Percentiles rank a stretch among this genome's conserved stretches.
Evolutionary conservation across 1,140 invertebrate species (phyloP).

Genomic region (Caenorhabditis latens): DNA sequence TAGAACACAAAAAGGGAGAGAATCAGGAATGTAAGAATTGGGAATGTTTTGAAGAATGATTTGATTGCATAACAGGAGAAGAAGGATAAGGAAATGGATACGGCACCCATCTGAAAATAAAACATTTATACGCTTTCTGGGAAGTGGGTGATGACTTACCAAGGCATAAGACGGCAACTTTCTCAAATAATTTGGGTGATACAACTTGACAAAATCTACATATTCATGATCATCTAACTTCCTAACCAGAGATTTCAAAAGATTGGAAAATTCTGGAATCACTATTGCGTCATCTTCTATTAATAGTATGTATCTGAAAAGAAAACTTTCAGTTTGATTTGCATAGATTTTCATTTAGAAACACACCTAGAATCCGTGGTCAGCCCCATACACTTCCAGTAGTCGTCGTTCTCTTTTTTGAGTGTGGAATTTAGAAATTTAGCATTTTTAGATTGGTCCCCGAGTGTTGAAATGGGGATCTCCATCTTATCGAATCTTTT

Average conservation of each 20-base stretch:
- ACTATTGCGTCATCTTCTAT: conserved; percentile 50
- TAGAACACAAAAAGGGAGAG: not conserved
- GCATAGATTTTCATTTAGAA: not conserved
- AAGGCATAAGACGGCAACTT: conserved; percentile 33
- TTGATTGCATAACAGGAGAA: not conserved
- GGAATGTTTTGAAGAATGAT: conserved; percentile 7
- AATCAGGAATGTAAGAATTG: conserved; percentile 12
- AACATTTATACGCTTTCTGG: not conserved
- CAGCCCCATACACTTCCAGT: conserved; percentile 44
- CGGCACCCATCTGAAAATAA: not conserved
- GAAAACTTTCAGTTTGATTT: not conserved
- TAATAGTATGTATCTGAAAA: conserved; percentile 24
- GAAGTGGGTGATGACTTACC: not conserved
- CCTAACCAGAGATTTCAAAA: conserved; percentile 7
- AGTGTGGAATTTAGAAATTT: not conserved
- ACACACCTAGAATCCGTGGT: not conserved
- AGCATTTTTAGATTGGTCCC: not conserved
- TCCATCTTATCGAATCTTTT: not conserved
- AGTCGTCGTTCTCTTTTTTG: conserved; percentile 40
- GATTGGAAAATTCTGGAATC: conserved; percentile 36
- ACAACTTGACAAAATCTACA: conserved; percentile 54
- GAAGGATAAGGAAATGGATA: not conserved
- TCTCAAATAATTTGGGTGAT: conserved; percentile 47
- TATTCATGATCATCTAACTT: conserved; percentile 7
- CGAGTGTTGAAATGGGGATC: not conserved